Percentiles rank a stretch among this genome's conserved stretches.
Evolutionary conservation across 2,888 invertebrate genomes (phyloP).

Genomic region (Ochropleura plecta): DNA sequence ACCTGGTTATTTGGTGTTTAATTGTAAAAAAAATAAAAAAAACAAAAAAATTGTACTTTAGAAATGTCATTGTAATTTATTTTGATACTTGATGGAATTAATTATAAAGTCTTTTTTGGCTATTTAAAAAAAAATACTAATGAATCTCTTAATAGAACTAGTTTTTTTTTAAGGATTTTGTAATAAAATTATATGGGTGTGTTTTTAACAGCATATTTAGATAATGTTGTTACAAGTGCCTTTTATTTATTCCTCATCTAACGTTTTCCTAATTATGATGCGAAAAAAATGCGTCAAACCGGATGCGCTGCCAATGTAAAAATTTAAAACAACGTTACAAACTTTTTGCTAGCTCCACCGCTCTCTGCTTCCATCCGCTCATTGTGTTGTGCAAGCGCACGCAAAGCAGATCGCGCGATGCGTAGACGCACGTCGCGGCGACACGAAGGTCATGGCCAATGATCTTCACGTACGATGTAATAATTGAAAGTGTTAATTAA

Average conservation of each 20-base stretch:
- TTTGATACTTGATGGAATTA: neutral
- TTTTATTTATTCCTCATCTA: neutral
- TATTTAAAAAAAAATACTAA: no score
- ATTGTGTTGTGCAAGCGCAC: slow-evolving; percentile 24
- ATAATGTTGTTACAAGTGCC: neutral
- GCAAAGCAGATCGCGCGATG: neutral
- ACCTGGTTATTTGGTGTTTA: slow-evolving; percentile 1
- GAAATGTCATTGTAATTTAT: slow-evolving; percentile 1
- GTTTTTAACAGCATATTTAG: neutral
- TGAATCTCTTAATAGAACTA: neutral
- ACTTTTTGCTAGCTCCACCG: neutral
- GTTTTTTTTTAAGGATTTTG: neutral
- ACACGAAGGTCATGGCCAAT: slow-evolving; percentile 44
- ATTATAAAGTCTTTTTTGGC: neutral
- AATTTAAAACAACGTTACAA: neutral
- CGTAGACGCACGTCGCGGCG: slow-evolving; percentile 21
- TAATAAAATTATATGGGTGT: neutral
- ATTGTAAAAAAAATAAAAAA: no score
- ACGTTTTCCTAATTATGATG: neutral
- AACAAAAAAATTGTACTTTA: no score
- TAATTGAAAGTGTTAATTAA: slow-evolving; percentile 44
- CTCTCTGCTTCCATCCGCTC: neutral
- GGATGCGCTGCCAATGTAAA: neutral
- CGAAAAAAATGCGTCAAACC: neutral
- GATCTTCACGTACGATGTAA: slow-evolving; percentile 31